Base-by-base conservation (phyloP, 2,888 invertebrate genomes). In the Drosophila stalkeri region DNA sequence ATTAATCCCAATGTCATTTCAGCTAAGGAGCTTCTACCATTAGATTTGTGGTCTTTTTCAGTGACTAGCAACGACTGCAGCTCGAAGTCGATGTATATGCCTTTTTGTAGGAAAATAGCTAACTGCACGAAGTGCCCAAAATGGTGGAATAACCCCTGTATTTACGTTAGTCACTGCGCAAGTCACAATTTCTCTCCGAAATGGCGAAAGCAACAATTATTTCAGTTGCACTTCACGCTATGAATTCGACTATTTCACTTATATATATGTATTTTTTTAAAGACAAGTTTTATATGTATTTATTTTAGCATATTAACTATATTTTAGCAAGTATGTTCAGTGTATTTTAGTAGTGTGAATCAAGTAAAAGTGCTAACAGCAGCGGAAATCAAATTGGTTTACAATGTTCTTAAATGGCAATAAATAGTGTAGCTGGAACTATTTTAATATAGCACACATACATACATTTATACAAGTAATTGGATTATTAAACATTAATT, bases 401-500 rank as follows among this genome's bases (percentile, higher is more conserved):
- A 60, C 20, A 74, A 70, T 72, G 64, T 82, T 73, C 80, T 87
- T 87, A 82, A 85, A 89, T 85, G 84, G 84, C 84, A 80, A 77
- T 74, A 72, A 77, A 85, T 80, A 79, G 64, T 49, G 64, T 70
- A 77, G 72, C 64, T 72, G 49, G 51, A 77, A 72, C 76, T 90
- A 86, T 69, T 82, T 64, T 77, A 88, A 89, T 90, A 89, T 87
- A 87, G 89, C 90, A 89, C 90, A 82, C 60, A 70, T 72, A 81
- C 78, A 74, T 52, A 71, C 62, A 55, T 70, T 47, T 72, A 79
- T 64, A 80, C 63, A 72, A 79, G 57, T 63, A 70, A 46, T 66
- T 64, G 9, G 6, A 62, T 65, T 66, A 46, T 60, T 61, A 27
- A 37, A 39, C 46, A 47, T 49, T 77, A 67, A 39, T 44, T 33